These are phyloP conservation scores for Drosophila atripex DNA, from an alignment of 2,888 invertebrate species.

Conservation along the genomic window DNA sequence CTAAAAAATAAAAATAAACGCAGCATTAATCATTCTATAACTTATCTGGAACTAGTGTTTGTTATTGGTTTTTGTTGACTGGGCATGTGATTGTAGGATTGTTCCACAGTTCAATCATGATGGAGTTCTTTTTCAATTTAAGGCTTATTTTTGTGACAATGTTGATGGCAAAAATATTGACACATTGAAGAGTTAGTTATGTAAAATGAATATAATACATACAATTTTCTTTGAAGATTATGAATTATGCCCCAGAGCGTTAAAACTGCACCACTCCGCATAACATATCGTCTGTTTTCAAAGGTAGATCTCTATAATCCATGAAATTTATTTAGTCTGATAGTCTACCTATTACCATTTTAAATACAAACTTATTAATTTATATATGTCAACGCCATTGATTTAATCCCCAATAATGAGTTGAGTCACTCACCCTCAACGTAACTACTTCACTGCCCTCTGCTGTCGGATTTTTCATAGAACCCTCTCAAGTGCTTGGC, in stretches of 20 bases:
- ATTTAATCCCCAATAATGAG: too few relatives aligned
- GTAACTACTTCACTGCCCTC: slow-evolving; percentile 9
- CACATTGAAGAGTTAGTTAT: background rate
- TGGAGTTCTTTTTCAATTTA: background rate
- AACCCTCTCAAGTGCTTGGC: slow-evolving; percentile 39
- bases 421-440: too few relatives aligned
- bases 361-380: too few relatives aligned
- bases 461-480: slow-evolving; percentile 25
- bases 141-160: slow-evolving; percentile 3
- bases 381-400: too few relatives aligned
- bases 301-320: too few relatives aligned
- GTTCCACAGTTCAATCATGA: slow-evolving; percentile 18
- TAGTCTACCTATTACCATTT: too few relatives aligned
- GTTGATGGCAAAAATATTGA: background rate
- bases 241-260: too few relatives aligned
- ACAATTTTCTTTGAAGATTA: too few relatives aligned
- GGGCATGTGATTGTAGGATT: slow-evolving; percentile 17
- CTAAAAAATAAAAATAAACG: slow-evolving; percentile 16
- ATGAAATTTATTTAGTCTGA: too few relatives aligned
- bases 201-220: too few relatives aligned
- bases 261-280: too few relatives aligned
- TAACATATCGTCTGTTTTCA: too few relatives aligned
- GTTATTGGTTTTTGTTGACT: slow-evolving; percentile 4
- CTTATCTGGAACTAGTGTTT: slow-evolving; percentile 5
- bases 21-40: background rate